Evolutionary conservation across 2,888 invertebrate genomes (phyloP).

Genomic region (Stegana nigrithorax): DNA sequence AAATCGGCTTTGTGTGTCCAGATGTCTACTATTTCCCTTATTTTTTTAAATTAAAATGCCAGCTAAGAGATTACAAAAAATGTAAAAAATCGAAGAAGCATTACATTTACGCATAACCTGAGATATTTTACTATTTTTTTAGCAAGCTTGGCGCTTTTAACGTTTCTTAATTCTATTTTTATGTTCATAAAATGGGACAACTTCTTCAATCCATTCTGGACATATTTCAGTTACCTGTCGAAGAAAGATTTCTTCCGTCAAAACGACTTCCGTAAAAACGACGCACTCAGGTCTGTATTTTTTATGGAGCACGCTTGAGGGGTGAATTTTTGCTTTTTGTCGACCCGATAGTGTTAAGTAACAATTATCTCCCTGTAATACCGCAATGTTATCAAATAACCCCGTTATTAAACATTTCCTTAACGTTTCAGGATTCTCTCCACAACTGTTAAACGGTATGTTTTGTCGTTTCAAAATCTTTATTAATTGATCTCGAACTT

Average conservation of each 20-base stretch:
- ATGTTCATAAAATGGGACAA: slow-evolving; percentile 70
- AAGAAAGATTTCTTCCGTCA: slow-evolving; percentile 85
- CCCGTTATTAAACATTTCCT: slow-evolving; percentile 85
- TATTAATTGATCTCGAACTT: slow-evolving; percentile 83
- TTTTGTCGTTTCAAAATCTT: slow-evolving; percentile 76
- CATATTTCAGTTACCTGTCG: slow-evolving; percentile 82
- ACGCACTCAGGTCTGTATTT: slow-evolving; percentile 77
- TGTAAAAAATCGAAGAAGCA: no score
- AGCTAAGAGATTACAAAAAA: no score
- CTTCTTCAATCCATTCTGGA: slow-evolving; percentile 81
- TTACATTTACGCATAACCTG: no score
- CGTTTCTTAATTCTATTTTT: no score
- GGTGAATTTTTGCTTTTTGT: slow-evolving; percentile 84
- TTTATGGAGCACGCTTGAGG: slow-evolving; percentile 78
- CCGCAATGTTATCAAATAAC: slow-evolving; percentile 88
- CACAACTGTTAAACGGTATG: slow-evolving; percentile 75
- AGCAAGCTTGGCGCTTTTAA: no score
- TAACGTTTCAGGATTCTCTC: slow-evolving; percentile 73
- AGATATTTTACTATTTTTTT: no score
- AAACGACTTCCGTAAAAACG: slow-evolving; percentile 87
- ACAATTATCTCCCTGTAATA: slow-evolving; percentile 78
- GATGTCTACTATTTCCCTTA: no score
- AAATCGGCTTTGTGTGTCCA: no score
- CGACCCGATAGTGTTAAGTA: slow-evolving; percentile 76
- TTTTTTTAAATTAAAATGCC: no score